A percentile compares a stretch with the other conserved stretches of the same genome.
phyloP scores from a whole-genome alignment of 2,113 vertebrate genomes.

The Polyodon spathula region DNA sequence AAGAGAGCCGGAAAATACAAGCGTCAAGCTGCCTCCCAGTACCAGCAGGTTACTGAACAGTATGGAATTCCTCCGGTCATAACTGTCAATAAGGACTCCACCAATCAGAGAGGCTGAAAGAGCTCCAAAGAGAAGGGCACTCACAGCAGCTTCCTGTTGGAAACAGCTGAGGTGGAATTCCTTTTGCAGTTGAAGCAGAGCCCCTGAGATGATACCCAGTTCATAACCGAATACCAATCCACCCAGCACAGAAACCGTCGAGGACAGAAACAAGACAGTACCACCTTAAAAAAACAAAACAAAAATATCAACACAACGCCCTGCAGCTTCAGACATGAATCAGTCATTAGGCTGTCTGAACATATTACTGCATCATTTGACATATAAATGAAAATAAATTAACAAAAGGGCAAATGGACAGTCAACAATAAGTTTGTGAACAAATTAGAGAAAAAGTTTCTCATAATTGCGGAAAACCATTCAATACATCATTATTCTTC shows the following conservation, averaged over 20 bases:
- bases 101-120: conserved; percentile 69
- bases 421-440: too few relatives aligned
- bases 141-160: conserved; percentile 75
- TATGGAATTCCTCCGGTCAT: conserved; percentile 67
- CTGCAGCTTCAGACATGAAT: conserved; percentile 7
- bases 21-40: conserved; percentile 60
- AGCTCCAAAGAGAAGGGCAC: conserved; percentile 70
- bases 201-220: conserved; percentile 80
- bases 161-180: conserved; percentile 71
- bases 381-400: too few relatives aligned
- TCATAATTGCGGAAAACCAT: too few relatives aligned
- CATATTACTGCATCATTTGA: too few relatives aligned
- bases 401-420: too few relatives aligned
- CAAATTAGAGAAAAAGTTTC: too few relatives aligned
- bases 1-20: conserved; percentile 52
- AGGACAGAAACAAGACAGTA: conserved; percentile 50
- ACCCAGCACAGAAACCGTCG: conserved; percentile 61
- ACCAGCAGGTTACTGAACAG: conserved; percentile 68
- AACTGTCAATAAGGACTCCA: conserved; percentile 73
- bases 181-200: conserved; percentile 67
- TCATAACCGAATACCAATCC: conserved; percentile 86
- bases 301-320: conserved; percentile 1
- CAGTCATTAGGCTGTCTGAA: too few relatives aligned
- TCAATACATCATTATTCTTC: too few relatives aligned
- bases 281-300: conserved; percentile 48